These are phyloP conservation scores for Diadumene lineata DNA, from an alignment of 92 coral and sea anemone genomes.

Conservation along the genomic window DNA sequence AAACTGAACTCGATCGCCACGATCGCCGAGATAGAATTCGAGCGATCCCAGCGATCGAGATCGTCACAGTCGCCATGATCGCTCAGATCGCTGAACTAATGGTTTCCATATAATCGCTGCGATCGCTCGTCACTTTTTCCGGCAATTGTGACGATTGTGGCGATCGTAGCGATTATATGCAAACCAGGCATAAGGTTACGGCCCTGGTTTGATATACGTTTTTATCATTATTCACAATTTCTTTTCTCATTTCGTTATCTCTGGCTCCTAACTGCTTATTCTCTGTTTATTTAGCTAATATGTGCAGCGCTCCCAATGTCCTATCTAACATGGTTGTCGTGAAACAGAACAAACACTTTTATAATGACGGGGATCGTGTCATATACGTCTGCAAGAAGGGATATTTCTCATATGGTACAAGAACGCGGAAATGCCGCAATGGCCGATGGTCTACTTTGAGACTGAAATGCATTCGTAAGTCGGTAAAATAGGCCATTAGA, in stretches of 20 bases:
- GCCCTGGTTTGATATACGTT: too few species aligned
- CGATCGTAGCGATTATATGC: too few species aligned
- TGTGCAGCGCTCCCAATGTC: slow-evolving; percentile 23
- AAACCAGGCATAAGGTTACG: too few species aligned
- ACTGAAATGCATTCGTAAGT: slow-evolving; percentile 57
- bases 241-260: neutral
- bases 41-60: too few species aligned
- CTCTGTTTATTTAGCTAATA: neutral
- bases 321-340: slow-evolving; percentile 34
- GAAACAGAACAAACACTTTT: slow-evolving; percentile 11
- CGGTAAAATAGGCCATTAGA: too few species aligned
- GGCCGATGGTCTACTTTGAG: slow-evolving; percentile 19
- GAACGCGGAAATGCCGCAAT: slow-evolving; percentile 23
- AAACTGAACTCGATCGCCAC: too few species aligned
- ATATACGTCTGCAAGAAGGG: slow-evolving; percentile 56
- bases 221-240: neutral
- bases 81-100: too few species aligned
- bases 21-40: too few species aligned
- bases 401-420: slow-evolving; percentile 30
- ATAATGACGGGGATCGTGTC: slow-evolving; percentile 35
- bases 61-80: too few species aligned
- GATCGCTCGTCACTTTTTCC: too few species aligned
- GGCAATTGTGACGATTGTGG: too few species aligned
- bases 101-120: too few species aligned
- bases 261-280: neutral